phyloP scores from a whole-genome alignment of 1,140 invertebrate genomes.

The Andrena cerasifolii region DNA sequence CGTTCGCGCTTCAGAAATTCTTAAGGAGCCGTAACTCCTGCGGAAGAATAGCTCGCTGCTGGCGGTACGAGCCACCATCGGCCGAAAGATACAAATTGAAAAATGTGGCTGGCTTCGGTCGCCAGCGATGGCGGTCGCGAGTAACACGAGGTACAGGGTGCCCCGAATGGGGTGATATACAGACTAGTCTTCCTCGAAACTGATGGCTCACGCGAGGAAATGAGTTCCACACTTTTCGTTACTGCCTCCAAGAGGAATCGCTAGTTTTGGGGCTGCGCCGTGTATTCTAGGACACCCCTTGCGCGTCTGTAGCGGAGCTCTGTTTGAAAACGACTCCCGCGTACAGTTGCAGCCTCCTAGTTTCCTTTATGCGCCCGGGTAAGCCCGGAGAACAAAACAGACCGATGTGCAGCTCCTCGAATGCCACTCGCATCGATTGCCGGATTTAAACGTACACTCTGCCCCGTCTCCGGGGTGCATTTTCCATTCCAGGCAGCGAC shows the following conservation, averaged over 20 bases:
- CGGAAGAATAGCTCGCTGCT: slow-evolving; percentile 13
- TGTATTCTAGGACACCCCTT: too few species aligned
- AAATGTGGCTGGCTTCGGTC: slow-evolving; percentile 17
- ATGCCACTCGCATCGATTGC: slow-evolving; percentile 55
- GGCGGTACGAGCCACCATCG: not conserved
- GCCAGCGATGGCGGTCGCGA: not conserved
- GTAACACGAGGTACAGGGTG: not conserved
- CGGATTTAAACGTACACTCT: slow-evolving; percentile 52
- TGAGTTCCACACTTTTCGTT: too few species aligned
- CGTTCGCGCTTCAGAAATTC: slow-evolving; percentile 3
- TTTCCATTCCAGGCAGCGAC: slow-evolving; percentile 25
- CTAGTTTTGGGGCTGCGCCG: too few species aligned
- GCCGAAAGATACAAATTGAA: slow-evolving; percentile 42
- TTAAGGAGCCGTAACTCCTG: not conserved
- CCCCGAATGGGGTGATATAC: too few species aligned
- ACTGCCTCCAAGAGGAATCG: too few species aligned
- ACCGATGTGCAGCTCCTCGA: slow-evolving; percentile 35
- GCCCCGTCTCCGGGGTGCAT: slow-evolving; percentile 15
- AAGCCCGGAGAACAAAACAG: slow-evolving; percentile 35
- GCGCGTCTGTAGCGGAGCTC: not conserved
- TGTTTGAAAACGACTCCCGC: slow-evolving; percentile 22
- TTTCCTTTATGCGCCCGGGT: slow-evolving; percentile 26
- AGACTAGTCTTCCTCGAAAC: too few species aligned
- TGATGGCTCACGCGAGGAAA: too few species aligned
- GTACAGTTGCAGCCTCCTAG: not conserved